These are phyloP conservation scores for Belgica antarctica DNA, from an alignment of 2,888 invertebrate species.

Conservation along the genomic window DNA sequence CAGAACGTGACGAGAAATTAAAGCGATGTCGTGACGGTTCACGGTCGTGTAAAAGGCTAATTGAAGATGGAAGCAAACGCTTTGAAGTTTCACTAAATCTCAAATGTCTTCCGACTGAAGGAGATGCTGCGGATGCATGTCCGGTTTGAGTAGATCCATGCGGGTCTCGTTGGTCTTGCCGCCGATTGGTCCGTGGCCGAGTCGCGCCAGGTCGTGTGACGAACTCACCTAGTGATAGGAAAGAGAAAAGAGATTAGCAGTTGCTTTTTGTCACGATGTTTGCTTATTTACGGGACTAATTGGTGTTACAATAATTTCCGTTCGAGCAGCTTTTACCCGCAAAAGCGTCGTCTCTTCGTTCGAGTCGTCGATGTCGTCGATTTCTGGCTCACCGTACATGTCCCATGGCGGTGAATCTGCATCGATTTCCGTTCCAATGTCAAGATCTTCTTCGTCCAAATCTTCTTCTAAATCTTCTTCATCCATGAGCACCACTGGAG, in stretches of 20 bases:
- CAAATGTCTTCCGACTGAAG: slow-evolving; percentile 46
- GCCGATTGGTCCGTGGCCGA: slow-evolving; percentile 45
- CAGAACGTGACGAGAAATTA: not conserved
- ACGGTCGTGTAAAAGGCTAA: not conserved
- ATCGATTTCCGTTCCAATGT: slow-evolving; percentile 55
- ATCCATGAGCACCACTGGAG: slow-evolving; percentile 54
- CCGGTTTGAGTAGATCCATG: slow-evolving; percentile 49
- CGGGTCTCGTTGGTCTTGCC: slow-evolving; percentile 46
- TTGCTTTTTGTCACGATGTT: not conserved
- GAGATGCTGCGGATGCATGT: slow-evolving; percentile 45
- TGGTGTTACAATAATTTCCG: slow-evolving; percentile 57
- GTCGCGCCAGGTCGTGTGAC: slow-evolving; percentile 50
- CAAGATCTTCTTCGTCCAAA: slow-evolving; percentile 55
- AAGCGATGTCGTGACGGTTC: not conserved
- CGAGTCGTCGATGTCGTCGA: slow-evolving; percentile 56
- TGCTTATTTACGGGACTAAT: slow-evolving; percentile 53
- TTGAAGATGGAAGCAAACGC: not conserved
- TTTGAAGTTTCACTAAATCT: slow-evolving; percentile 45
- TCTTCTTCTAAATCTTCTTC: slow-evolving; percentile 56
- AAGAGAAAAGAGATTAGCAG: not conserved
- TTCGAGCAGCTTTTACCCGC: slow-evolving; percentile 56
- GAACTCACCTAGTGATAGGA: slow-evolving; percentile 42
- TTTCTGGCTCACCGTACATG: slow-evolving; percentile 55
- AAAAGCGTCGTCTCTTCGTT: slow-evolving; percentile 60
- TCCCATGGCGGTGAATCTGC: slow-evolving; percentile 56